Percentiles rank a stretch among this genome's conserved stretches.
Evolutionary conservation across 1,140 invertebrate species (phyloP).

Genomic region (Nephotettix cincticeps): DNA sequence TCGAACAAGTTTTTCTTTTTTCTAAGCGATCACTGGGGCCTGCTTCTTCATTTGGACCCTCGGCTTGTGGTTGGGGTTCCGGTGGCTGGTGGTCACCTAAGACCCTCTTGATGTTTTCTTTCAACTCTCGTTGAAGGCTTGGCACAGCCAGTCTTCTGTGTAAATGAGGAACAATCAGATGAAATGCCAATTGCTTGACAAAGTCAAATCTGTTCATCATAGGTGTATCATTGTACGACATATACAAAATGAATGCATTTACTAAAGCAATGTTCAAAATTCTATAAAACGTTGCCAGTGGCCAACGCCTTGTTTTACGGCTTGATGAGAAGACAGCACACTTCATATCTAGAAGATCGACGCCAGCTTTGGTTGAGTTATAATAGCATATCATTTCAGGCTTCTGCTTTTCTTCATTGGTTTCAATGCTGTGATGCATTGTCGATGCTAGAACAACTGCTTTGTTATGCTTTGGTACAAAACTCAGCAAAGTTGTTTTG

Average conservation of each 20-base stretch:
- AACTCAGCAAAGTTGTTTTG: slow-evolving; percentile 40
- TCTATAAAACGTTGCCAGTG: slow-evolving; percentile 41
- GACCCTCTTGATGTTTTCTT: background rate
- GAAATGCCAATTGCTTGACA: slow-evolving; percentile 34
- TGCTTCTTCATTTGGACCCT: background rate
- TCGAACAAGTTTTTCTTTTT: background rate
- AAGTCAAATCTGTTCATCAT: slow-evolving; percentile 32
- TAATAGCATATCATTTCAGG: slow-evolving; percentile 35
- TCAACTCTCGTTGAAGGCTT: slow-evolving; percentile 11
- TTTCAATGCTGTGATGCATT: slow-evolving; percentile 37
- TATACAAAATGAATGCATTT: slow-evolving; percentile 29
- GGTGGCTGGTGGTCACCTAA: background rate
- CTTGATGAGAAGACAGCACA: slow-evolving; percentile 14
- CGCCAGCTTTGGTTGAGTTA: slow-evolving; percentile 17
- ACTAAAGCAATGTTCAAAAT: slow-evolving; percentile 36
- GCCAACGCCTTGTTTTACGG: slow-evolving; percentile 38
- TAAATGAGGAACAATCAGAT: slow-evolving; percentile 33
- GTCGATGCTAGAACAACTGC: slow-evolving; percentile 39
- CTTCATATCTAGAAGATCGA: slow-evolving; percentile 24
- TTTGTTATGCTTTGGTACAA: slow-evolving; percentile 40
- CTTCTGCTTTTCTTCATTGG: slow-evolving; percentile 36
- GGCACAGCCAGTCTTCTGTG: slow-evolving; percentile 34
- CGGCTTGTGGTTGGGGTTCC: too few species aligned
- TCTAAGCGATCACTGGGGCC: background rate
- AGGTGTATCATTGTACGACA: background rate